Conservation (phyloP, 2,113 vertebrate species). For the Bostrychus sinensis region DNA sequence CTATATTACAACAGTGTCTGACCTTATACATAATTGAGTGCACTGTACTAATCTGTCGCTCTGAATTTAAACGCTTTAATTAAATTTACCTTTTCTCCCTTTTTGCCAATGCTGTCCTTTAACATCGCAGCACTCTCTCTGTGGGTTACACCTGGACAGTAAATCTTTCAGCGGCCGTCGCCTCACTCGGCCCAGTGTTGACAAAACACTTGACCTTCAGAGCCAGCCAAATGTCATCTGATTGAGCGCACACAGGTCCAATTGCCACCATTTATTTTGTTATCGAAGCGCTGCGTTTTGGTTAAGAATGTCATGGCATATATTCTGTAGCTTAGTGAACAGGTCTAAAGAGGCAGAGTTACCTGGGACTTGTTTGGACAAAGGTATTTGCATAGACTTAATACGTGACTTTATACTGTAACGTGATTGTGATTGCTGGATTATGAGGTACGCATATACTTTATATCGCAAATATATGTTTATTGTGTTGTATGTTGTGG, state of each 20-base stretch:
- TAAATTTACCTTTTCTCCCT: background rate
- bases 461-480: too few species aligned
- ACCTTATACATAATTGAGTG: conserved; percentile 11
- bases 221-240: conserved; percentile 71
- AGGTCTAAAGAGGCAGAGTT: conserved; percentile 26
- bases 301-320: conserved; percentile 53
- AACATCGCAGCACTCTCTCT: background rate
- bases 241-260: conserved; percentile 68
- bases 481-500: too few species aligned
- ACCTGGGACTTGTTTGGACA: background rate
- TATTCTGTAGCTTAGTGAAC: conserved; percentile 54
- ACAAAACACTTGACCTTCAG: conserved; percentile 80
- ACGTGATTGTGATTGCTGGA: too few species aligned
- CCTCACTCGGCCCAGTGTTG: conserved; percentile 54
- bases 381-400: conserved; percentile 18
- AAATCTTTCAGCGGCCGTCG: conserved; percentile 51
- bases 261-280: conserved; percentile 64
- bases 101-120: background rate
- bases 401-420: conserved; percentile 18
- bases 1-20: background rate
- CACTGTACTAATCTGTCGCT: background rate
- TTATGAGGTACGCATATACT: too few species aligned
- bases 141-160: conserved; percentile 37
- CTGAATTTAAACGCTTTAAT: conserved; percentile 4
- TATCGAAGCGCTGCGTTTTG: conserved; percentile 47